Evolutionary conservation across 2,797 vertebrate species (phyloP).

Genomic region (Lacerta bilineata): DNA sequence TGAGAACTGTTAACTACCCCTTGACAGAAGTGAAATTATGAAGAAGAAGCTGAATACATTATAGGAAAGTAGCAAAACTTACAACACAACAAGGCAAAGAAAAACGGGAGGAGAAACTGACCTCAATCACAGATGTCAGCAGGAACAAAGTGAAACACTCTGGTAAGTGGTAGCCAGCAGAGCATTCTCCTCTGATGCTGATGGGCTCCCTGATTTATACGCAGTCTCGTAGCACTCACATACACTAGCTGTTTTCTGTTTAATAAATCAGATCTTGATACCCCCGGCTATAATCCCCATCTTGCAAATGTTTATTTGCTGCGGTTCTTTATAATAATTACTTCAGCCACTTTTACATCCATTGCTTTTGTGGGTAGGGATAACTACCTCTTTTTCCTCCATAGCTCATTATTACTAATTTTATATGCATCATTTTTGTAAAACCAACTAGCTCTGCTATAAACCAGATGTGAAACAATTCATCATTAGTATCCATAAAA

Average conservation of each 20-base stretch:
- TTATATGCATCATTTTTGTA: slow-evolving; percentile 35
- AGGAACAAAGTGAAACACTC: neutral
- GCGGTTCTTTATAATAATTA: slow-evolving; percentile 29
- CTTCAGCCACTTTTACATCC: slow-evolving; percentile 11
- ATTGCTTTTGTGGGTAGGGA: too few relatives aligned
- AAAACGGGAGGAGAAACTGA: neutral
- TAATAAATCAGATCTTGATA: slow-evolving; percentile 40
- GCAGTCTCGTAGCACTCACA: neutral
- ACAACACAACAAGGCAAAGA: neutral
- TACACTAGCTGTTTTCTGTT: slow-evolving; percentile 3
- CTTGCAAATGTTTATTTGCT: slow-evolving; percentile 33
- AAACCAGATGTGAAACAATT: slow-evolving; percentile 43
- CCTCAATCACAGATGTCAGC: neutral
- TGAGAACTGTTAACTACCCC: neutral
- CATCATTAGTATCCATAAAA: slow-evolving; percentile 19
- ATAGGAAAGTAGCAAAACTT: neutral
- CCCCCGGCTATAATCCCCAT: slow-evolving; percentile 27
- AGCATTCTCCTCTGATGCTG: neutral
- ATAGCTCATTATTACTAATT: neutral
- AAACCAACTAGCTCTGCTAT: slow-evolving; percentile 36
- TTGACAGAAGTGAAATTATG: neutral
- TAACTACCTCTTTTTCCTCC: slow-evolving; percentile 12
- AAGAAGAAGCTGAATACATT: neutral
- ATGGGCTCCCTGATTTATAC: neutral
- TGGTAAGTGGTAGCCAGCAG: neutral